Conservation (phyloP, 2,888 invertebrate species). For the Drosophila cognata region DNA sequence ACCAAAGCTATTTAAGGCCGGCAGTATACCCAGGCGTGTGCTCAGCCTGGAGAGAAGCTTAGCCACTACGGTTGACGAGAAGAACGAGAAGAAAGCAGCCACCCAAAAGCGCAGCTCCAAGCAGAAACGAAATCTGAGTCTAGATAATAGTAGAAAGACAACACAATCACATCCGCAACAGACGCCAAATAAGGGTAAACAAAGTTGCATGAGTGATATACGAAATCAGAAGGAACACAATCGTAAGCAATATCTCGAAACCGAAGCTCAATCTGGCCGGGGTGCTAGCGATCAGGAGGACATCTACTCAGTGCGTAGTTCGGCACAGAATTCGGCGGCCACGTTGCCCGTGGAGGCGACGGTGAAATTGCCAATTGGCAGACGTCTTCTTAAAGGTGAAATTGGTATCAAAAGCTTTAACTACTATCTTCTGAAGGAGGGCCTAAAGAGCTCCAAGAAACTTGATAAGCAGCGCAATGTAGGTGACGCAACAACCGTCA, state of each 20-base stretch:
- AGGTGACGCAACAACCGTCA: slow-evolving; percentile 1
- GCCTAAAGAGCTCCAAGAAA: slow-evolving; percentile 84
- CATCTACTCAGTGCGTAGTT: slow-evolving; percentile 67
- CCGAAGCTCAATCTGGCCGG: slow-evolving; percentile 10
- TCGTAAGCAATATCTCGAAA: slow-evolving; percentile 67
- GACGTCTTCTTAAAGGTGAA: slow-evolving; percentile 84
- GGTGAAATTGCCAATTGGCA: slow-evolving; percentile 83
- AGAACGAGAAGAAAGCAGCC: slow-evolving; percentile 63
- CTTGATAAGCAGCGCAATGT: slow-evolving; percentile 78
- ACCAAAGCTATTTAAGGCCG: slow-evolving; percentile 53
- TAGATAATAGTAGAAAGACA: slow-evolving; percentile 76
- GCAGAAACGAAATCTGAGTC: slow-evolving; percentile 82
- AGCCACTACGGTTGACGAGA: slow-evolving; percentile 43
- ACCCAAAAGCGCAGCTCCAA: slow-evolving; percentile 79
- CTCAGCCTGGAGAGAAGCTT: slow-evolving; percentile 82
- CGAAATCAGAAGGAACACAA: slow-evolving; percentile 50
- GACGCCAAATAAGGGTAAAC: slow-evolving; percentile 24
- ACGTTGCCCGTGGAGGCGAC: slow-evolving; percentile 56
- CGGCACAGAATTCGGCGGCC: slow-evolving; percentile 61
- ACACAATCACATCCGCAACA: slow-evolving; percentile 26
- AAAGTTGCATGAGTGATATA: slow-evolving; percentile 29
- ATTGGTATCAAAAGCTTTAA: slow-evolving; percentile 85
- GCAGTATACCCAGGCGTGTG: slow-evolving; percentile 72
- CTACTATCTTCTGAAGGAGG: slow-evolving; percentile 85
- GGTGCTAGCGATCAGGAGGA: slow-evolving; percentile 65